Base-by-base conservation (phyloP, 2,797 vertebrate genomes). In the Onychomys torridus region DNA sequence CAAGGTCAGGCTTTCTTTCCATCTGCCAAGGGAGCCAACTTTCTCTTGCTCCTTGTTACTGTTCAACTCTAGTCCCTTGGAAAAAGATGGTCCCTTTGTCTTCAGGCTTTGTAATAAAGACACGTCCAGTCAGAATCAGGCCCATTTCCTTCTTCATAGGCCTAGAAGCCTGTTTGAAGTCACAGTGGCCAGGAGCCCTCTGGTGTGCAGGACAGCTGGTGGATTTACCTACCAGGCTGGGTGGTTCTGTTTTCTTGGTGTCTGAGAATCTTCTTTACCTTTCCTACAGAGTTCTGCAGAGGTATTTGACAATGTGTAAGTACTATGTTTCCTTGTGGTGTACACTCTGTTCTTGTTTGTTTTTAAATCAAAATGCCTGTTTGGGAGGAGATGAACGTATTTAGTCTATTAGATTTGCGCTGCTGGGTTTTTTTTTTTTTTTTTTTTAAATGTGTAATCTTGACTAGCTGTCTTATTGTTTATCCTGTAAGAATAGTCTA, bases 401-500 rank as follows among this genome's bases (percentile, higher is more conserved):
- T 97, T 98, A 98, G 98, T 98, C 98, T 98, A 95, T 96, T 98
- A 98, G 98, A 98, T 98, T 98, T 98, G 98, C 98, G 98, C 98
- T 98, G 98, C 98, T 99, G 98, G 97, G 95, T 98, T 98, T 97
- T 93, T 88, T 97, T 92, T 89, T 98, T 98, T 98, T 98, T 98
- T 87, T 89, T 98, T 98, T 98, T 98, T 98, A 85, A 81, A 98
- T 98, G 98, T 98, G 98, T 99, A 98, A 98, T 98, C 98, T 98
- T 97, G 96, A 98, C 97, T 98, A 98, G 98, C 98, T 98, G 98
- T 98, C 97, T 98, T 95, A 67, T 98, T 98, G 98, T 98, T 98
- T 98, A 98, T 98, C 98, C 98, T 98, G 98, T 99, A 98, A 98
- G 97, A 98, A 98, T 98, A 98, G 98, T 98, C 98, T 98, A 96